Conservation (phyloP, 2,888 invertebrate species). For the Drosophila barbarae region DNA sequence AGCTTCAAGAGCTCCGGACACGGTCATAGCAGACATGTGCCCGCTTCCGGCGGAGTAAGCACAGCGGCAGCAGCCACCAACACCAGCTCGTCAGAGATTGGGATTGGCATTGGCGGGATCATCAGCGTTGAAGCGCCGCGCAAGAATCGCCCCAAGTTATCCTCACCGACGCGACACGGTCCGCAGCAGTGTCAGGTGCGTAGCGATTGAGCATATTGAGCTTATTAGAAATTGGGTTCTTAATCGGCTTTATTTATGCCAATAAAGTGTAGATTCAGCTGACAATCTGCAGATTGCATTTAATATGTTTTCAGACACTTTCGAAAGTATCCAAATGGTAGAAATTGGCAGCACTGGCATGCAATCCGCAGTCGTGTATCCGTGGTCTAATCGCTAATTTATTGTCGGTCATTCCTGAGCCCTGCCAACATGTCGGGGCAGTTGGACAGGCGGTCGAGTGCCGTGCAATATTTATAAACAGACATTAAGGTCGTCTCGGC, state of each 20-base stretch:
- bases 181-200: slow-evolving; percentile 94
- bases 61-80: slow-evolving; percentile 46
- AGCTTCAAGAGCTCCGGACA: slow-evolving; percentile 58
- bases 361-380: slow-evolving; percentile 18
- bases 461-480: slow-evolving; percentile 50
- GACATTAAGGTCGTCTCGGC: slow-evolving; percentile 45
- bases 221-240: background rate
- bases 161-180: slow-evolving; percentile 93
- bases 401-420: slow-evolving; percentile 42
- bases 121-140: slow-evolving; percentile 79
- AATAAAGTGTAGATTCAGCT: background rate
- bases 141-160: slow-evolving; percentile 89
- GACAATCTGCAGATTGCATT: slow-evolving; percentile 3
- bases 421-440: slow-evolving; percentile 38
- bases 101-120: slow-evolving; percentile 69
- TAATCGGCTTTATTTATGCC: background rate
- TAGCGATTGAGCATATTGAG: background rate
- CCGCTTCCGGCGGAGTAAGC: slow-evolving; percentile 78
- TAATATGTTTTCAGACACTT: background rate
- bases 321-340: slow-evolving; percentile 5
- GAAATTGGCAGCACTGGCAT: slow-evolving; percentile 7
- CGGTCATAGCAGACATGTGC: slow-evolving; percentile 39
- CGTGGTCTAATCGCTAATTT: slow-evolving; percentile 47
- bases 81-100: slow-evolving; percentile 30
- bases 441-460: slow-evolving; percentile 15